Conservation (phyloP, 2,797 vertebrate genomes). For the Clarias fuscus region DNA sequence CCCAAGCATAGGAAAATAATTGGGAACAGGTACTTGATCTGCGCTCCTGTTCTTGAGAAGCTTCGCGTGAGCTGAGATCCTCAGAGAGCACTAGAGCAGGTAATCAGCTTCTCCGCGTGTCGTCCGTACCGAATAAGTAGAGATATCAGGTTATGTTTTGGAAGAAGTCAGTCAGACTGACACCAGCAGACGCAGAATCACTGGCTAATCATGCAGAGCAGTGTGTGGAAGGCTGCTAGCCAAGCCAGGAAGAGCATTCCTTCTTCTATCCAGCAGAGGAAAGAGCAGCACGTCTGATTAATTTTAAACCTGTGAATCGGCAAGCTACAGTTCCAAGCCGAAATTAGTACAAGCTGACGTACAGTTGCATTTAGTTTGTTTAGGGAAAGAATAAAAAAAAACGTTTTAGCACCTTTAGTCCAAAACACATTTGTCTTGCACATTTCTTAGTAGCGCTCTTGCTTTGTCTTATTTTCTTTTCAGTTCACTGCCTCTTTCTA, state of each 20-base stretch:
- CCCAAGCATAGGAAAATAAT: constrained; percentile 15
- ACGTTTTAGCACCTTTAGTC: constrained; percentile 23
- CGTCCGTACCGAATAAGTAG: constrained; percentile 59
- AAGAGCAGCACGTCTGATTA: constrained; percentile 35
- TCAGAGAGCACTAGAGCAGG: constrained; percentile 60
- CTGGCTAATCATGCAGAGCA: constrained; percentile 69
- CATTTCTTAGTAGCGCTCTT: constrained; percentile 40
- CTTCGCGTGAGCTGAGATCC: constrained; percentile 42
- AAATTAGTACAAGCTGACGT: constrained; percentile 37
- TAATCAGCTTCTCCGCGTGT: constrained; percentile 66
- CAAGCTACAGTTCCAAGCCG: constrained; percentile 28
- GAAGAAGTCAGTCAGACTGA: constrained; percentile 58
- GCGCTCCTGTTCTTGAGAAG: constrained; percentile 28
- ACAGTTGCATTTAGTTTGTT: constrained; percentile 40
- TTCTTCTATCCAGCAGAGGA: constrained; percentile 32
- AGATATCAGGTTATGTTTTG: constrained; percentile 66
- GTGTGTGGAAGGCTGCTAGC: constrained; percentile 53
- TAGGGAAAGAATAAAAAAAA: not conserved
- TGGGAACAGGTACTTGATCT: not conserved
- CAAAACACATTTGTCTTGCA: constrained; percentile 14
- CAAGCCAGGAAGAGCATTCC: constrained; percentile 35
- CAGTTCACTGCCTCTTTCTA: constrained; percentile 33
- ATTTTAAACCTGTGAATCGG: constrained; percentile 41
- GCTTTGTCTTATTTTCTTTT: constrained; percentile 26
- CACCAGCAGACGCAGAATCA: constrained; percentile 62